Base-by-base conservation (phyloP, 2,113 vertebrate genomes). In the Ammodytes dubius region DNA sequence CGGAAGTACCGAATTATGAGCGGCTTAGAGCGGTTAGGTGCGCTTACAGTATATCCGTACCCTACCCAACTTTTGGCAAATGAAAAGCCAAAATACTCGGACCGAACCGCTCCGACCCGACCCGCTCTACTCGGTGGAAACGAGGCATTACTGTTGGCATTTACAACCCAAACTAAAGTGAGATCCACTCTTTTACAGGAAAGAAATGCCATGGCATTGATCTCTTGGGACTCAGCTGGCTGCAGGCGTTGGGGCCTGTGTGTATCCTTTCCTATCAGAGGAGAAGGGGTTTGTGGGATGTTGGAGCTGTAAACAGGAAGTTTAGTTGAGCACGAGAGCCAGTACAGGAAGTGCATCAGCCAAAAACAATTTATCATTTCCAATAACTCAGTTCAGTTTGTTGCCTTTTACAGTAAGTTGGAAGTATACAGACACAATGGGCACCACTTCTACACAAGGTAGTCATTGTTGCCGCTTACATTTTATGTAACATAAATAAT, bases 251-350 rank as follows among this genome's bases (percentile, higher is more conserved):
- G 1, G 1, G 39, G 65, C 13, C n/a, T 19, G 50, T 27, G 53
- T 54, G 14, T 13, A 61, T 70, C 37, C 58, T 87, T 82, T 88
- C 84, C 84, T 79, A 73, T 85, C 19, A 79, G 65, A 84, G 73
- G 74, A 89, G 75, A 66, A 86, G 12, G 66, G 66, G 58, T 86
- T 79, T 69, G 82, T 85, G 66, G 80, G 88, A 87, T 78, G 73
- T 75, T 78, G 74, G 76, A 87, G 57, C 67, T 49, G 80, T 91
- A 89, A 91, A 92, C 88, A 91, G 86, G 88, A 91, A 92, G 88
- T 85, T 19, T 61, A 71, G 66, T 70, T 79, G 70, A 85, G 82
- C 83, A 68, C 3, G n/a, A 56, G 17, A 74, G 66, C 54, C 67
- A 64, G 65, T 27, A 68, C 84, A 90, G 89, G 91, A 91, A 90